Base-by-base conservation (phyloP, 2,888 invertebrate genomes). In the Eudasyphora cyanicolor region DNA sequence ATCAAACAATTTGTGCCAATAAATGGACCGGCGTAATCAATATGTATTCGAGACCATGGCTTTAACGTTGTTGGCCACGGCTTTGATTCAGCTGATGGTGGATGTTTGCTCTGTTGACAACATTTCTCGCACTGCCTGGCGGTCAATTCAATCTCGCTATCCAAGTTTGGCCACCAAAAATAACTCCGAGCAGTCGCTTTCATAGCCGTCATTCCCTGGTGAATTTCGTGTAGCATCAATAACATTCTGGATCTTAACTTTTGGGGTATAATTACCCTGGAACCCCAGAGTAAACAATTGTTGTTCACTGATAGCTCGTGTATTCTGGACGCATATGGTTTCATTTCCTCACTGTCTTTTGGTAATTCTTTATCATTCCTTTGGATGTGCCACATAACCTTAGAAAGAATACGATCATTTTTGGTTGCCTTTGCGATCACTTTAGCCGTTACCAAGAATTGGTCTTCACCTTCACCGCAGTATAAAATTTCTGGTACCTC, bases 1-100 rank as follows among this genome's bases (percentile, higher is more conserved):
- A 86, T 77, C 5, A 86, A 51, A 62, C 85, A 82, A 42, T 69
- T 42, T 35, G 57, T 82, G 17, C 64, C 79, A 38, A 79, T 69
- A 49, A 85, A 82, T 17, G 82, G 83, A 62, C 83, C 83, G 4
- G 86, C 77, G 49, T 85, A 86, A 17, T 85, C 82, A 12, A 84
- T 82, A 17, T 84, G 82, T 14, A 78, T 38, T 19, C 79, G 49
- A 17, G 76, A 51, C 80, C 77, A 78, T 0, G 80, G 69, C 29
- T 60, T 75, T 14, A 17, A 27, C n/a, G 74, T 69, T 67, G 74
- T 19, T 14, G 77, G 67, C 74, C 82, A 82, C 27, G 73, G 74
- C 51, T 67, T 67, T 17, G 49, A 35, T 12, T n/a, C 7, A 14
- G 75, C 64, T 32, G 62, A 27, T 78, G 78, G 35, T 19, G 76